These are phyloP conservation scores for Corvus hawaiiensis DNA, from an alignment of 2,113 vertebrate species.

Conservation along the genomic window DNA sequence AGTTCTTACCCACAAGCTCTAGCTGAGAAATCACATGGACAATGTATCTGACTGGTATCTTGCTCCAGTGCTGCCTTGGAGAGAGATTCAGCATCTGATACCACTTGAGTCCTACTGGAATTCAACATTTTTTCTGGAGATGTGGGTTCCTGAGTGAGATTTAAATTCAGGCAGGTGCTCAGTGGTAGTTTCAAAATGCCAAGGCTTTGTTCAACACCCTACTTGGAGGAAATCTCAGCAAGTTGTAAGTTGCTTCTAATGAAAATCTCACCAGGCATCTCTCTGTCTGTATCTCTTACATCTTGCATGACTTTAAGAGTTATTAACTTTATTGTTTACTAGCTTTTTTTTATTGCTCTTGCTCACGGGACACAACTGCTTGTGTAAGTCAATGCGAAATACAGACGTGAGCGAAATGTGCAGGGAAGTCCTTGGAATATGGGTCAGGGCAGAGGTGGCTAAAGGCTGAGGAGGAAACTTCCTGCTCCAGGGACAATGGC, in stretches of 20 bases:
- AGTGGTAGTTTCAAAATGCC: not conserved
- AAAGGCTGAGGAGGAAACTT: slow-evolving; percentile 45
- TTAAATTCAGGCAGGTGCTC: not conserved
- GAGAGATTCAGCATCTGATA: not conserved
- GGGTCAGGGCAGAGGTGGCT: slow-evolving; percentile 49
- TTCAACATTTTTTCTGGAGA: not conserved
- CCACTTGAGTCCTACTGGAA: not conserved
- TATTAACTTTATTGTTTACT: not conserved
- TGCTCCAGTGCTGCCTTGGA: not conserved
- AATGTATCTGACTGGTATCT: not conserved
- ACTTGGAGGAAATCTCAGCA: not conserved
- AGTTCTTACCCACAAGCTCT: not conserved
- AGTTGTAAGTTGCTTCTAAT: not conserved
- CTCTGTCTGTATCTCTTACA: not conserved
- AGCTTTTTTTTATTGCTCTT: not conserved
- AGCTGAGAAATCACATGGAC: not conserved
- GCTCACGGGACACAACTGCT: not conserved
- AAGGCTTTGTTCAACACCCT: not conserved
- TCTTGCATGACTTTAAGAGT: not conserved
- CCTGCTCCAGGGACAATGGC: slow-evolving; percentile 44
- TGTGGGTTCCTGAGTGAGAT: not conserved
- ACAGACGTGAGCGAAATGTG: not conserved
- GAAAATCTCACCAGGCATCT: not conserved
- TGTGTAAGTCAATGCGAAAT: not conserved
- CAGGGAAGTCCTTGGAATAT: slow-evolving; percentile 51